Percentiles rank a stretch among this genome's conserved stretches.
These are phyloP conservation scores for Larimichthys polyactis DNA, from an alignment of 2,113 vertebrate genomes.

Conservation along the genomic window DNA sequence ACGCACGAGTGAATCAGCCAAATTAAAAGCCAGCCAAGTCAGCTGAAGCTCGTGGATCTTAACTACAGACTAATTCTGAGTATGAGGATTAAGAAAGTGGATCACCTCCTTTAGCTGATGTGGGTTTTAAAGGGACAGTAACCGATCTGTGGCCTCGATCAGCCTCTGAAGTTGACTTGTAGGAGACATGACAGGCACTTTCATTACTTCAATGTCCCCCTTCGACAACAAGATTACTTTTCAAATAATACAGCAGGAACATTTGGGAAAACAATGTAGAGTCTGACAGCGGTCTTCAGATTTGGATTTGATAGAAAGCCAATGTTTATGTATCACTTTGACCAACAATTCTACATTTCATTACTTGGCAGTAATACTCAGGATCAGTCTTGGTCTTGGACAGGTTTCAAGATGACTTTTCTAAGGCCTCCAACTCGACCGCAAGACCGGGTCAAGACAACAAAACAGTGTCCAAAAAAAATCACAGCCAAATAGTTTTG, in stretches of 20 bases:
- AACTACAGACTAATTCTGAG: slow-evolving; percentile 30
- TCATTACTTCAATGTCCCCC: not conserved
- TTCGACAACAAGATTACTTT: not conserved
- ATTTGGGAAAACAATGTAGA: not conserved
- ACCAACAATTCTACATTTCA: no score
- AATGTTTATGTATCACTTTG: no score
- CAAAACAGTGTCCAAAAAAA: no score
- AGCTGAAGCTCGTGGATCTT: slow-evolving; percentile 45
- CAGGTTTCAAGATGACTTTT: no score
- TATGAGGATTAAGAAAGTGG: slow-evolving; percentile 69
- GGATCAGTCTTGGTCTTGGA: no score
- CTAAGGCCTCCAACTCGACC: no score
- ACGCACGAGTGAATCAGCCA: slow-evolving; percentile 8
- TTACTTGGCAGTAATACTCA: no score
- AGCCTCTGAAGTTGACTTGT: not conserved
- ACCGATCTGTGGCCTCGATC: slow-evolving; percentile 2
- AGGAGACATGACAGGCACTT: not conserved
- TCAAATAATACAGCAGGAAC: not conserved
- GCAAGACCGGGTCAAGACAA: no score
- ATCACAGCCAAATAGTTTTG: no score
- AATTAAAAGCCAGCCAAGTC: slow-evolving; percentile 48
- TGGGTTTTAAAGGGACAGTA: slow-evolving; percentile 67
- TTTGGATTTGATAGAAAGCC: no score
- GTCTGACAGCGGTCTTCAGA: no score
- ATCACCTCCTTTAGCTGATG: slow-evolving; percentile 62